Evolutionary conservation across 2,113 vertebrate genomes (phyloP), one percentile per base, ranked within the genome.

Genomic region (Pteropus alecto): DNA sequence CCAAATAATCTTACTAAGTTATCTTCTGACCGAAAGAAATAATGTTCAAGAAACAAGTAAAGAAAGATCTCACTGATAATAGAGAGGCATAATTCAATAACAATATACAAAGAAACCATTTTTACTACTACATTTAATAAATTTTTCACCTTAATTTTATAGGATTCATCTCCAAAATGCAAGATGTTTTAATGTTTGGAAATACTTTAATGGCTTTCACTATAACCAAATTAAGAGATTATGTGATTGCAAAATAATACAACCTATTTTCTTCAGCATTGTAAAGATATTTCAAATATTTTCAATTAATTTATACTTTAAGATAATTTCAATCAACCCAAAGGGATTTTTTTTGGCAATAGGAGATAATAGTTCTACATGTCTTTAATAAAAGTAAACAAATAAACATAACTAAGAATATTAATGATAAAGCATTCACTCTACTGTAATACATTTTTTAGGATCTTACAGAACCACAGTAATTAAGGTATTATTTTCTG

Each of bases 111-210:
- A 70, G 2, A 73, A 61, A 35, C 14, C 26, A 65, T 60, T 38
- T 35, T 93, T 61, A 41, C 15, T 15, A 87, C 3, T 6, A 58
- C 12, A 10, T 22, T 90, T 60, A 73, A 51, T 16, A 43, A 61
- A 46, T 65, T 43, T 74, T 19, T 21, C 10, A 46, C 2, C 4
- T 13, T 41, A 19, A 35, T 58, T 61, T 41, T n/a, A 7, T 33
- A 90, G 3, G 18, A 51, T 22, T 43, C 19, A 65, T 15, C 35
- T 24, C 38, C 21, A 83, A 0, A 56, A 78, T n/a, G 21, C 30
- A 87, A 95, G 35, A 48, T 54, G 41, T 38, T 56, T 87, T 58
- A 95, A 58, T 81, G 67, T 51, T 82, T 93, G 35, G 79, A 90
- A 38, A 46, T 6, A 41, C 54, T 33, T 67, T 48, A 87, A 79